Conservation (phyloP, 2,113 vertebrate genomes). For the Gasterosteus aculeatus region DNA sequence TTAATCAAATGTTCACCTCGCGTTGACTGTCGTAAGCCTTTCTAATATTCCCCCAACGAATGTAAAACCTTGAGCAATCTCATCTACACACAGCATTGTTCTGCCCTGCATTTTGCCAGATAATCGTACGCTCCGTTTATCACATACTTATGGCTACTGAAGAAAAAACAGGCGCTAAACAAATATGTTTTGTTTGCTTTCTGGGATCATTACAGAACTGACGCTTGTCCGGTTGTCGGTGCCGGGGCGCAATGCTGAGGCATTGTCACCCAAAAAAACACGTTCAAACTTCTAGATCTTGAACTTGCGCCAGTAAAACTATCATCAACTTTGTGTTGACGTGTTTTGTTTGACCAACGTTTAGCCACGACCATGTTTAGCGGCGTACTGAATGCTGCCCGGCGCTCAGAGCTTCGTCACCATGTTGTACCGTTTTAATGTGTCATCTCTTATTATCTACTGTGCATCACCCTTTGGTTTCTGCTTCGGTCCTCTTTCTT, state of each 20-base stretch:
- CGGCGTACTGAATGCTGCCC: not conserved
- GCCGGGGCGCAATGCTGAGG: not conserved
- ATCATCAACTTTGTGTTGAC: not conserved
- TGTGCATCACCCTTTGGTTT: not conserved
- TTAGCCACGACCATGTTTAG: not conserved
- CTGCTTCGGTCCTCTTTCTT: not conserved
- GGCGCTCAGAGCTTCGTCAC: not conserved
- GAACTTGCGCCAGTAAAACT: not conserved
- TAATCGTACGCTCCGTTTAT: not conserved
- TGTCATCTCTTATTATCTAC: not conserved
- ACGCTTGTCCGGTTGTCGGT: conserved; percentile 11
- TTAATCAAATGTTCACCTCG: conserved; percentile 12
- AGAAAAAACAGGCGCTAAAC: not conserved
- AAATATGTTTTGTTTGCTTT: not conserved
- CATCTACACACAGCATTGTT: conserved; percentile 31
- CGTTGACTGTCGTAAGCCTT: conserved; percentile 16
- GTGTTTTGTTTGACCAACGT: not conserved
- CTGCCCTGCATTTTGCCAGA: conserved; percentile 14
- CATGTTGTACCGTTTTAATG: not conserved
- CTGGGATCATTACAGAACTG: conserved; percentile 3
- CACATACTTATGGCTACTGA: conserved; percentile 12
- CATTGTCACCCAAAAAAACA: too few species aligned
- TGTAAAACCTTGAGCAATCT: conserved; percentile 19
- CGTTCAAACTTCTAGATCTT: not conserved
- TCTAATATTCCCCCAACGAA: not conserved